phyloP scores from a whole-genome alignment of 2,113 vertebrate genomes.

The Oreochromis aureus region DNA sequence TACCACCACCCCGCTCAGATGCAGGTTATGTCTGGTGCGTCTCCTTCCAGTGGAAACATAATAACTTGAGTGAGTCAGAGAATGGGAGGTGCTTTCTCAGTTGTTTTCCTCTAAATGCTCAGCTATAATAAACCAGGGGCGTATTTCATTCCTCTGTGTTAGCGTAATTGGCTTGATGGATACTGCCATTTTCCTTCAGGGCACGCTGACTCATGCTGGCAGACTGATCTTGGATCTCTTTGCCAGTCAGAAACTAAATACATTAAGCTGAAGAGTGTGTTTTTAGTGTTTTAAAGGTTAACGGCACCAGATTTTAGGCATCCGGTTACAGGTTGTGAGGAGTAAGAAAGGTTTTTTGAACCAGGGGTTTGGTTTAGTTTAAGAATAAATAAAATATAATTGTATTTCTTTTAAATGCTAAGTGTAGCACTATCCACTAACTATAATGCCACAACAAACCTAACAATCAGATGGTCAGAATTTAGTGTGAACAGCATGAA shows the following conservation, averaged over 20 bases:
- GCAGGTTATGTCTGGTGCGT: not conserved
- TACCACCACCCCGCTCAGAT: not conserved
- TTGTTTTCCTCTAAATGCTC: not conserved
- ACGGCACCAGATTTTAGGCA: not conserved
- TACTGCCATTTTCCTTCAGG: not conserved
- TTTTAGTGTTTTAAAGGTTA: not conserved
- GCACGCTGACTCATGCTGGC: not conserved
- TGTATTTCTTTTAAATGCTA: not conserved
- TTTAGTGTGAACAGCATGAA: not conserved
- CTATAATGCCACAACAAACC: not conserved
- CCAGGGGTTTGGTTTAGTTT: not conserved
- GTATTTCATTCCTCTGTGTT: not conserved
- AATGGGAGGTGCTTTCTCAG: not conserved
- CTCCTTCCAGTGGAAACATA: not conserved
- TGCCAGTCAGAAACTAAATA: not conserved
- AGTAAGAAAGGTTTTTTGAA: not conserved
- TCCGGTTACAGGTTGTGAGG: not conserved
- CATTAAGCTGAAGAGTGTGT: not conserved
- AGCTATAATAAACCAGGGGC: not conserved
- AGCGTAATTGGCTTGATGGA: not conserved
- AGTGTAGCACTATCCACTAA: not conserved
- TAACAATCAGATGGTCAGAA: not conserved
- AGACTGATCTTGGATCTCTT: not conserved
- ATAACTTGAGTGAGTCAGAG: not conserved
- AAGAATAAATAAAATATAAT: not conserved